Evolutionary conservation across 1,140 invertebrate species (phyloP), one percentile per base, ranked within the genome.

Genomic region (Zelostemma sp.): DNA sequence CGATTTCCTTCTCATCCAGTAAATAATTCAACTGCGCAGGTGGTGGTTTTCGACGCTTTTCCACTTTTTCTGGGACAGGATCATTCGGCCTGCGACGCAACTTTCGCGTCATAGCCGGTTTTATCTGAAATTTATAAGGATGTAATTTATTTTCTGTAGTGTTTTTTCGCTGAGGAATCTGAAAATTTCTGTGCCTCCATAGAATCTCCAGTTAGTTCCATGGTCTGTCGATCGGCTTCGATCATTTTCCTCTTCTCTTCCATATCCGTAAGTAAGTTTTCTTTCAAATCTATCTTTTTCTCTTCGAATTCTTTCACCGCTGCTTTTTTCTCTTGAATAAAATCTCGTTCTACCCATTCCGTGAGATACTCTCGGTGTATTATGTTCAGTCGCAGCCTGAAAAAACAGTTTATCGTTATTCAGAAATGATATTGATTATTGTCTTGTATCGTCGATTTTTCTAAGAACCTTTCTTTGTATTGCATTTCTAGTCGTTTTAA

Each of bases 271-370:
- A 98, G 87, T 11, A 99, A 80, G 85, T 92, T 96, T 80, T 98
- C 96, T 76, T 93, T 91, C 8, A 99, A 84, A 79, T 98, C 96
- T 68, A 94, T 88, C 80, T 97, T 97, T 79, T 98, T 97, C 72
- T 98, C 96, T 82, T 98, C 95, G 88, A 96, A 97, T 75, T 98
- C 96, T 83, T 95, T 93, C 0, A 89, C 91, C 1, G 95, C 93
- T 18, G 92, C 90, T 82, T 93, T 93, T 80, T 95, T 95, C 79
- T 98, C 97, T 25, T 90, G 88, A 62, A 93, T 86, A 78, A 94
- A 98, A 73, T 98, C 96, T 61, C 90, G 88, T 76, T 98, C 95
- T 1, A 96, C 92, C 74, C 92, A 91, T 69, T 97, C 93, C 5
- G 91, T 89, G 85, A 95, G 89, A 75, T 95, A 93, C 43, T 95